These are phyloP conservation scores for Xiphophorus maculatus DNA, from an alignment of 2,113 vertebrate genomes.

Conservation along the genomic window DNA sequence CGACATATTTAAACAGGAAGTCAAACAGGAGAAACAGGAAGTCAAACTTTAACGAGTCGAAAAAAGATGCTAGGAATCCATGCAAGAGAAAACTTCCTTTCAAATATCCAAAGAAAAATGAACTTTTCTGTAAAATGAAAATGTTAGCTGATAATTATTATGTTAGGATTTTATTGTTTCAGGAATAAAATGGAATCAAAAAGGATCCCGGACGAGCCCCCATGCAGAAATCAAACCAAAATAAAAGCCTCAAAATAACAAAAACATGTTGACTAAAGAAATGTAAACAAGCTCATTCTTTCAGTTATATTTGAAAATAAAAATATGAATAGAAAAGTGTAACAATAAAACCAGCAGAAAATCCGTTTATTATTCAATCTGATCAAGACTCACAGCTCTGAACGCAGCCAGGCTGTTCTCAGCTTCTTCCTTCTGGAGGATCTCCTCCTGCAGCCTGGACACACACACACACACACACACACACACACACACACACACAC, in stretches of 20 bases:
- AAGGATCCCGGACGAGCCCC: neutral
- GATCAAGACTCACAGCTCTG: constrained; percentile 85
- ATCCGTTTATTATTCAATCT: too few species aligned
- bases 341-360: too few species aligned
- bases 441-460: constrained; percentile 90
- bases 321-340: neutral
- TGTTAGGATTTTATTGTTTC: neutral
- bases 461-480: too few species aligned
- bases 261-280: neutral
- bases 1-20: neutral
- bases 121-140: neutral
- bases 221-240: neutral
- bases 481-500: too few species aligned
- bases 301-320: too few species aligned
- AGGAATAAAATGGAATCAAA: too few species aligned
- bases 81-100: neutral
- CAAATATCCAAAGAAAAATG: neutral
- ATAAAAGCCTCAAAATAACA: neutral
- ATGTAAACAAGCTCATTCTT: too few species aligned
- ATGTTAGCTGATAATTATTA: neutral
- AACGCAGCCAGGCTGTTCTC: constrained; percentile 92
- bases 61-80: too few species aligned
- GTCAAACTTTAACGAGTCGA: too few species aligned
- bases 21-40: too few species aligned
- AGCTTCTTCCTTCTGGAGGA: constrained; percentile 90